A percentile compares a stretch with the other conserved stretches of the same genome.
phyloP scores from a whole-genome alignment of 2,888 invertebrate genomes.

The Lathronympha strigana region DNA sequence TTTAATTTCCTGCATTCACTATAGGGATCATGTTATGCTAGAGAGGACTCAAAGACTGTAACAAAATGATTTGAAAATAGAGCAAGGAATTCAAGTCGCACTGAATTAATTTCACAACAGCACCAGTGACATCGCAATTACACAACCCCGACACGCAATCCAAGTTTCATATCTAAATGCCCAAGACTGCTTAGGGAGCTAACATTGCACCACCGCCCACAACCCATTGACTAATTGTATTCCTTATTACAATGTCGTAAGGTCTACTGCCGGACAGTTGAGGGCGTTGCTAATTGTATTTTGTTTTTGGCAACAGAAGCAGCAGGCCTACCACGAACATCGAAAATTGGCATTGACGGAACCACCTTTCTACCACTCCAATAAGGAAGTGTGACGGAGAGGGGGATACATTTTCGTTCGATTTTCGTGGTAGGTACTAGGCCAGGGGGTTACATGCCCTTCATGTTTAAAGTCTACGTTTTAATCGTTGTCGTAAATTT shows the following conservation, averaged over 20 bases:
- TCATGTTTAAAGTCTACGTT: slow-evolving; percentile 27
- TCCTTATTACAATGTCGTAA: too few relatives aligned
- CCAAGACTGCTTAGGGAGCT: slow-evolving; percentile 3
- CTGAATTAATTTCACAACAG: slow-evolving; percentile 35
- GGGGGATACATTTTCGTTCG: too few relatives aligned
- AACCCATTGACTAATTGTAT: background rate
- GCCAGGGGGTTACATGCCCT: background rate
- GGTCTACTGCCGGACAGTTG: background rate
- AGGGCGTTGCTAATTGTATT: background rate
- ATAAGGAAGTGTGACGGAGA: too few relatives aligned
- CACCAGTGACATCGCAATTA: slow-evolving; percentile 35
- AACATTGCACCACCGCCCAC: background rate
- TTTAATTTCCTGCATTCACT: background rate
- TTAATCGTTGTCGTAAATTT: slow-evolving; percentile 34
- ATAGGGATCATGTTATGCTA: background rate
- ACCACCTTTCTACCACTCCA: too few relatives aligned
- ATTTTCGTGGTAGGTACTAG: too few relatives aligned
- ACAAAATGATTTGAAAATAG: background rate
- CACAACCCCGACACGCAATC: slow-evolving; percentile 18
- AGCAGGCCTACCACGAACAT: too few relatives aligned
- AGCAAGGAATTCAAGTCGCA: slow-evolving; percentile 13
- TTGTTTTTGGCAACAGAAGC: background rate
- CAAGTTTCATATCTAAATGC: background rate
- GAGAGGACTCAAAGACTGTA: background rate
- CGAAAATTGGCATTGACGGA: too few relatives aligned